phyloP scores from a whole-genome alignment of 2,888 invertebrate species.

The Morpho helenor region DNA sequence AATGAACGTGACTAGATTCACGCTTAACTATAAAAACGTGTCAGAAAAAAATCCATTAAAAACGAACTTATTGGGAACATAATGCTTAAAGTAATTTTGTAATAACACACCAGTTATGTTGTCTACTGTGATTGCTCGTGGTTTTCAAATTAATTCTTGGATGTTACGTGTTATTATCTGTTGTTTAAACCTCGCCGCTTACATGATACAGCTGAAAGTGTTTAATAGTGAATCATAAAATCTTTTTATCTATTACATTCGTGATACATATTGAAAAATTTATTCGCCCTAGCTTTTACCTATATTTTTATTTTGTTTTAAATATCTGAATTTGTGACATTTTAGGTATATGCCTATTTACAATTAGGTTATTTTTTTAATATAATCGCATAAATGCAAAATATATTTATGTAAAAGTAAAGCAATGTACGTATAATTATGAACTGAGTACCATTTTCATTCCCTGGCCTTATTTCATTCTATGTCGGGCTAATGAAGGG shows the following conservation, averaged over 20 bases:
- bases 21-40: slow-evolving; percentile 25
- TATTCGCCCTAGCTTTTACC: too few species aligned
- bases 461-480: too few species aligned
- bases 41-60: slow-evolving; percentile 23
- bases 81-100: slow-evolving; percentile 21
- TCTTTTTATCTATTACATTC: background rate
- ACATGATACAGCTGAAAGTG: background rate
- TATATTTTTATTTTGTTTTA: background rate
- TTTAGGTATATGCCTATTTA: too few species aligned
- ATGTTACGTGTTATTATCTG: slow-evolving; percentile 21
- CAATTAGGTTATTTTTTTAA: too few species aligned
- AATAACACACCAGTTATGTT: slow-evolving; percentile 23
- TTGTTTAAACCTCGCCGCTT: slow-evolving; percentile 17
- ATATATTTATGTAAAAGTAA: too few species aligned
- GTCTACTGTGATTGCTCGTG: slow-evolving; percentile 16
- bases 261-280: too few species aligned
- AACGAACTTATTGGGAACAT: slow-evolving; percentile 21
- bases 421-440: too few species aligned
- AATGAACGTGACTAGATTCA: slow-evolving; percentile 42
- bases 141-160: slow-evolving; percentile 23
- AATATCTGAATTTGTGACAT: too few species aligned
- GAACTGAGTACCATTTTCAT: too few species aligned
- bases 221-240: background rate
- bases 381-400: too few species aligned
- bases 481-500: too few species aligned